Base-by-base conservation (phyloP, 2,888 invertebrate species). In the Xestia rhomboidea region DNA sequence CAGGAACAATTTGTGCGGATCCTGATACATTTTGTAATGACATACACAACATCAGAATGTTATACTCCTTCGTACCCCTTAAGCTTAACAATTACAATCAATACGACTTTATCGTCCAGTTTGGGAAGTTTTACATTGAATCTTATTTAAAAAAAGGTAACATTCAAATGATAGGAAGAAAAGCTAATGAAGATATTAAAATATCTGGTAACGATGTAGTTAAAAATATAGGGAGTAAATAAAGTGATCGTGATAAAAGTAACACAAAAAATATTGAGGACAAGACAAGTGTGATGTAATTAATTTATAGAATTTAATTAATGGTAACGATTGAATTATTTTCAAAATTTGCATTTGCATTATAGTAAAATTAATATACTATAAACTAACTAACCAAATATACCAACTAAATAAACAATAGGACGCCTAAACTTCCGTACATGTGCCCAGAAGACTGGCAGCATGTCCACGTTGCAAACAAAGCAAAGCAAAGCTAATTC, bases 1-100 rank as follows among this genome's bases (percentile, higher is more conserved):
- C 95, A 97, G 97, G 91, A 97, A 1, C 54, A 98, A 91, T 98
- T 98, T 88, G 94, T 97, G 24, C 90, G 98, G 44, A 97, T 98
- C 95, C 94, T 98, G 51, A 90, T 94, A 15, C 98, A 98, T 90
- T 97, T 98, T 91, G 89, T 80, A 2, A 80, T 80, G 0, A 88
- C 84, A 24, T 84, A 82, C 27, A 64, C 67, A 5, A 75, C 66
- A 6, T 89, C 91, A 0, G 89, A 89, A 34, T 93, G 93, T n/a
- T n/a, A n/a, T 70, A 89, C 79, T 1, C 88, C 89, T 0, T 91
- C 93, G 0, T 85, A 84, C 49, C 71, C 0, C 75, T 87, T 51
- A 24, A 76, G 8, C 70, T 84, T 15, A 90, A 90, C 49, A 63
- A 76, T 57, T 6, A 49, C 2, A 63, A 2, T 68, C 1, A 84